These are phyloP conservation scores for Chironomus striatipennis DNA, from an alignment of 1,140 invertebrate species.

Conservation along the genomic window DNA sequence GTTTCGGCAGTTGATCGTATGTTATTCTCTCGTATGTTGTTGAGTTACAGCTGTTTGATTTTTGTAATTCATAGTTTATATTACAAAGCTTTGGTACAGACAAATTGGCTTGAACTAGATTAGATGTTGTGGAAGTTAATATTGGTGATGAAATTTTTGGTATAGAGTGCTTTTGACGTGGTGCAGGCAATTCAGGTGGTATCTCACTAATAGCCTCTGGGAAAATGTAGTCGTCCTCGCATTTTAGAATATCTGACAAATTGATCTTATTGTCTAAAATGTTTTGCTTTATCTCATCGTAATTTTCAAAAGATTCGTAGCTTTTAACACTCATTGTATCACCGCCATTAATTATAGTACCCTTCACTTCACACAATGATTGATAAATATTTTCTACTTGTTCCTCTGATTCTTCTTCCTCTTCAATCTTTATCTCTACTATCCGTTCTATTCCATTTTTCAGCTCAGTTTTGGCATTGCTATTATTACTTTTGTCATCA, in stretches of 20 bases:
- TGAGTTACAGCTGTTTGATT: slow-evolving; percentile 14
- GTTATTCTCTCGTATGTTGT: slow-evolving; percentile 29
- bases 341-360: neutral
- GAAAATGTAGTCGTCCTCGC: slow-evolving; percentile 34
- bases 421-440: slow-evolving; percentile 16
- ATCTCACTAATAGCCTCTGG: slow-evolving; percentile 29
- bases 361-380: slow-evolving; percentile 32
- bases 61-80: neutral
- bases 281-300: slow-evolving; percentile 33
- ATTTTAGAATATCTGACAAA: neutral
- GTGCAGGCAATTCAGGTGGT: slow-evolving; percentile 29
- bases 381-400: slow-evolving; percentile 35
- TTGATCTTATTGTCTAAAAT: slow-evolving; percentile 22
- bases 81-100: slow-evolving; percentile 34
- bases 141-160: slow-evolving; percentile 1
- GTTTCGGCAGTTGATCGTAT: slow-evolving; percentile 26
- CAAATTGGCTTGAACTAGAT: slow-evolving; percentile 26
- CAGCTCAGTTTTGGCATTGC: slow-evolving; percentile 28
- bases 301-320: slow-evolving; percentile 32
- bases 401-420: slow-evolving; percentile 28
- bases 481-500: slow-evolving; percentile 34
- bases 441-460: slow-evolving; percentile 31
- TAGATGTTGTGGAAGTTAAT: slow-evolving; percentile 27
- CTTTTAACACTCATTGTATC: slow-evolving; percentile 19
- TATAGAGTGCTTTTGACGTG: slow-evolving; percentile 17